These are phyloP conservation scores for Pollenia amentaria DNA, from an alignment of 2,888 invertebrate species.

Conservation along the genomic window DNA sequence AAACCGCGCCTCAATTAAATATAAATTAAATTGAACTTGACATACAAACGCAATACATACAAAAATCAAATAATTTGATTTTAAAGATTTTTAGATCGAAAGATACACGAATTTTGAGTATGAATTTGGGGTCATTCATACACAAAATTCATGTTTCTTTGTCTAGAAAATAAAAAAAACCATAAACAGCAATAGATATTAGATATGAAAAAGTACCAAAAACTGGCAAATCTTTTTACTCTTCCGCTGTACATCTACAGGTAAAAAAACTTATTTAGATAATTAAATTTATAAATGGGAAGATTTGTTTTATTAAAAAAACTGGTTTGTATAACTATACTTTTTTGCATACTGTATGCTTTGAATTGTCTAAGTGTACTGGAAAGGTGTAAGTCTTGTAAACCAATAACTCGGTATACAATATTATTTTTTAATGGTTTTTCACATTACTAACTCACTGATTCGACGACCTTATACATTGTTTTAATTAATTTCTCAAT, in stretches of 20 bases:
- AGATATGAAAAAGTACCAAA: neutral
- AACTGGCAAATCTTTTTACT: neutral
- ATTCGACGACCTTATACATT: too few relatives aligned
- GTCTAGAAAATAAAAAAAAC: neutral
- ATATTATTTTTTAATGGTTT: neutral
- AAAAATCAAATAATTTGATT: conserved; percentile 50
- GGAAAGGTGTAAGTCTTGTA: conserved; percentile 1
- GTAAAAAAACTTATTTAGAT: neutral
- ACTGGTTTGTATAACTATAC: conserved; percentile 10
- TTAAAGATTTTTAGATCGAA: neutral
- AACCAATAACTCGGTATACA: neutral
- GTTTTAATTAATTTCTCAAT: too few relatives aligned
- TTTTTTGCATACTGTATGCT: neutral
- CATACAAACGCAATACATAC: conserved; percentile 56
- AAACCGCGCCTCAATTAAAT: conserved; percentile 66
- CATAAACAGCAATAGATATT: neutral
- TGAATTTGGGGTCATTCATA: conserved; percentile 33
- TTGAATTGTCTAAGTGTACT: conserved; percentile 3
- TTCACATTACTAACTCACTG: neutral
- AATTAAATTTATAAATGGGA: conserved; percentile 55
- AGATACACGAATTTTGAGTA: conserved; percentile 1
- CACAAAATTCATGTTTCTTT: neutral
- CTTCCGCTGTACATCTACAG: neutral
- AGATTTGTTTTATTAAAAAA: neutral
- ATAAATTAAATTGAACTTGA: conserved; percentile 73